phyloP scores from a whole-genome alignment of 2,113 vertebrate species.

The Antechinus stuartii region DNA sequence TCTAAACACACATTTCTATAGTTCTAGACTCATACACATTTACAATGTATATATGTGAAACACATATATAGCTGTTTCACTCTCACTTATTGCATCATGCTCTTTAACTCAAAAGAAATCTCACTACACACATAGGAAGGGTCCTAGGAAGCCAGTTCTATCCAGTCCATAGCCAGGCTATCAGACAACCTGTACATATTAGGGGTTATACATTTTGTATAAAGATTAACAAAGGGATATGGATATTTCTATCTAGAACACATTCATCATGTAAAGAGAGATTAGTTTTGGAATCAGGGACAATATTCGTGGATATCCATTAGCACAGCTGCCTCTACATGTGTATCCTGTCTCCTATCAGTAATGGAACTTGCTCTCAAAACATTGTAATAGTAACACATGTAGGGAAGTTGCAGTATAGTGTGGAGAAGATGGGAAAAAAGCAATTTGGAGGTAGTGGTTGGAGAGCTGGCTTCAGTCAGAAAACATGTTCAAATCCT shows the following conservation, averaged over 20 bases:
- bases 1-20: too few species aligned
- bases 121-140: too few species aligned
- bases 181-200: neutral
- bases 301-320: neutral
- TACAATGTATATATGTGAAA: neutral
- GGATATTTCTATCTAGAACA: neutral
- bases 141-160: neutral
- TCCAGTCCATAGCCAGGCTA: neutral
- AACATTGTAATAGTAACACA: neutral
- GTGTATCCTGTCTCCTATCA: neutral
- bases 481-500: neutral
- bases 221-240: neutral
- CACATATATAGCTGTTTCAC: neutral
- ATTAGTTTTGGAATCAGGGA: neutral
- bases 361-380: neutral
- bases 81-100: neutral
- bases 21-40: neutral
- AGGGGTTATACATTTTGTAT: neutral
- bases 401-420: neutral
- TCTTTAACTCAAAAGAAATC: neutral
- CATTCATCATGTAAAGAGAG: neutral
- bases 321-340: neutral
- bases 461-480: neutral
- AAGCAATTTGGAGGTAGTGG: neutral
- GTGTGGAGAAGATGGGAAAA: neutral